Base-by-base conservation (phyloP, 2,113 vertebrate genomes). In the Numenius arquata region DNA sequence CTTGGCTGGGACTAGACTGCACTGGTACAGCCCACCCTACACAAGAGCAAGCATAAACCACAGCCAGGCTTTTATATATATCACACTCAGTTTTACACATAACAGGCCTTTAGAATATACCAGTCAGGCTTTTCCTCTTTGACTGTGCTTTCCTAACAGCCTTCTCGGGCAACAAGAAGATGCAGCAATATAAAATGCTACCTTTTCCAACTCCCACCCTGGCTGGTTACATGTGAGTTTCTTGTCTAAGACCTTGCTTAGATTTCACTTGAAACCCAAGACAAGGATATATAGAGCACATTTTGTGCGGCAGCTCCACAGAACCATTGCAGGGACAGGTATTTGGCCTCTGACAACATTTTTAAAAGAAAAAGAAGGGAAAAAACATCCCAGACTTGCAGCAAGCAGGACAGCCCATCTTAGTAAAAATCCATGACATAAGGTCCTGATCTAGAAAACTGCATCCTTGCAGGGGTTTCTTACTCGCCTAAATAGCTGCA, bases 141-240 rank as follows among this genome's bases (percentile, higher is more conserved):
- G 17, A 36, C 5, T 15, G 17, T 18, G 16, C 25, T 84, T 73
- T 85, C 32, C 48, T n/a, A 11, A 11, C 20, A 56, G 34, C 21
- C 34, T 67, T 62, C 48, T 36, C 43, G 43, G 45, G 23, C 36
- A 78, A 50, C 6, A 72, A 22, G 26, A 63, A 21, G 13, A 17
- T 25, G 25, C 25, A 2, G 1, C 50, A 61, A 48, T 41, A 58
- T 4, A 2, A 61, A 71, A 55, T 13, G 9, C 18, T 25, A 52
- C 12, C 34, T 55, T 67, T 45, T 61, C 53, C 34, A 88, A 2
- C 29, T 61, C 32, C 17, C 34, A 20, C 20, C 13, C 23, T 38
- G 22, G 23, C 47, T 38, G 41, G 15, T 26, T 61, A 9, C n/a
- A 56, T 7, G 18, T 0, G 1, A 63, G 29, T 25, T 25, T 62